Percentiles rank a stretch among this genome's conserved stretches.
These are phyloP conservation scores for Laodelphax striatellus DNA, from an alignment of 1,140 invertebrate species.

Conservation along the genomic window DNA sequence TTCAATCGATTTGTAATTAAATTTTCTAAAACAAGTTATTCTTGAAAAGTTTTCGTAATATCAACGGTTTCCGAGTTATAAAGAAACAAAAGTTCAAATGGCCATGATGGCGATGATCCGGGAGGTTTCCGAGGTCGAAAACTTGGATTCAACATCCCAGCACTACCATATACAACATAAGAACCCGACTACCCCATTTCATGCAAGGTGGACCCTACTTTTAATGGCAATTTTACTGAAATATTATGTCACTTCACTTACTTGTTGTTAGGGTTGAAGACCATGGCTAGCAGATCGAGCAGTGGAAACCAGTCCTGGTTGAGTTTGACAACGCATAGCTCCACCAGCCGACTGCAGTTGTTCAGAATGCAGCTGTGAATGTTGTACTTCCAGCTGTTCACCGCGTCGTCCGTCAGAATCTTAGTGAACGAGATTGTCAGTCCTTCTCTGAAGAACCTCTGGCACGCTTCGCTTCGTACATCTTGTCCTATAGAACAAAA, in stretches of 20 bases:
- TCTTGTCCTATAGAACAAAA: slow-evolving; percentile 57
- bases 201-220: too few relatives aligned
- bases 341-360: slow-evolving; percentile 84
- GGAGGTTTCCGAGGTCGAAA: too few relatives aligned
- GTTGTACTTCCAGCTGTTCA: slow-evolving; percentile 94
- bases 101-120: too few relatives aligned
- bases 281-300: slow-evolving; percentile 83
- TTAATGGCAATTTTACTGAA: too few relatives aligned
- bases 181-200: too few relatives aligned
- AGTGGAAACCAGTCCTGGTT: slow-evolving; percentile 88
- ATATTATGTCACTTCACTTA: slow-evolving; percentile 31
- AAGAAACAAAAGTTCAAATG: too few relatives aligned
- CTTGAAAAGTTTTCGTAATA: too few relatives aligned
- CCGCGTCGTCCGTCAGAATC: slow-evolving; percentile 95
- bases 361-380: slow-evolving; percentile 91
- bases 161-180: too few relatives aligned
- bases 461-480: slow-evolving; percentile 78
- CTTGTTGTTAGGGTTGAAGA: slow-evolving; percentile 89
- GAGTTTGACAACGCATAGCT: slow-evolving; percentile 83
- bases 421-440: slow-evolving; percentile 92
- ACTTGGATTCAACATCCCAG: too few relatives aligned
- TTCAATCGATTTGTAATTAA: too few relatives aligned
- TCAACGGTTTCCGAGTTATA: too few relatives aligned
- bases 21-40: too few relatives aligned
- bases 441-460: slow-evolving; percentile 90